A percentile compares a stretch with the other conserved stretches of the same genome.
phyloP scores from a whole-genome alignment of 2,888 invertebrate species.

The Eustalomyia histrio region DNA sequence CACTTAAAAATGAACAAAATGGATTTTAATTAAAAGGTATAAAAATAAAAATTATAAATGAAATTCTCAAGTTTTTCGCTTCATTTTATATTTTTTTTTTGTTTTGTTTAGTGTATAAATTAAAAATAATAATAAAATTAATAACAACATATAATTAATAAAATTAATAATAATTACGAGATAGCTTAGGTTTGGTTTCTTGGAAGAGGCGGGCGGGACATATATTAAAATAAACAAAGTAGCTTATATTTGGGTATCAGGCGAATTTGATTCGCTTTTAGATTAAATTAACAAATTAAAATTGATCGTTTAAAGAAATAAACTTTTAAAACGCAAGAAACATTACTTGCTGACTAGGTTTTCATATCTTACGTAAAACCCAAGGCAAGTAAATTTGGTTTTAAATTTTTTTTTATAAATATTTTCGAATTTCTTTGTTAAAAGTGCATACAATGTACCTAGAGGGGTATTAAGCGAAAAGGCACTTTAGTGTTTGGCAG shows the following conservation, averaged over 20 bases:
- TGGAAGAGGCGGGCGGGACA: slow-evolving; percentile 30
- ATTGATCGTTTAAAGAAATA: slow-evolving; percentile 18
- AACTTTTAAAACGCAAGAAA: neutral
- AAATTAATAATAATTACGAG: slow-evolving; percentile 14
- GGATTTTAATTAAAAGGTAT: neutral
- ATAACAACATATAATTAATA: neutral
- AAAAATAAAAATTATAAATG: neutral
- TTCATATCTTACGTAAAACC: slow-evolving; percentile 30
- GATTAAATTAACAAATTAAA: neutral
- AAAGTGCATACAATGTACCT: neutral
- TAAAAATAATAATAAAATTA: neutral
- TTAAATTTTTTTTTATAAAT: neutral
- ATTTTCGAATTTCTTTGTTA: neutral
- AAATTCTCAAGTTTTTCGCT: neutral
- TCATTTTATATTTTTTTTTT: neutral
- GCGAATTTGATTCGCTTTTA: slow-evolving; percentile 38
- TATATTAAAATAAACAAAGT: slow-evolving; percentile 1
- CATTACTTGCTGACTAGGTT: neutral
- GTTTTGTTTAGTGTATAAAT: neutral
- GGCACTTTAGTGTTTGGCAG: slow-evolving; percentile 30
- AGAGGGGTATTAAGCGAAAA: neutral
- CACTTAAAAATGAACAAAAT: neutral
- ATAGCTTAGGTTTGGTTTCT: slow-evolving; percentile 38
- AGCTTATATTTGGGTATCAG: slow-evolving; percentile 41
- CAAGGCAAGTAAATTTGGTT: slow-evolving; percentile 19